These are phyloP conservation scores for Accipiter cooperii DNA, from an alignment of 2,113 vertebrate species.

Conservation along the genomic window DNA sequence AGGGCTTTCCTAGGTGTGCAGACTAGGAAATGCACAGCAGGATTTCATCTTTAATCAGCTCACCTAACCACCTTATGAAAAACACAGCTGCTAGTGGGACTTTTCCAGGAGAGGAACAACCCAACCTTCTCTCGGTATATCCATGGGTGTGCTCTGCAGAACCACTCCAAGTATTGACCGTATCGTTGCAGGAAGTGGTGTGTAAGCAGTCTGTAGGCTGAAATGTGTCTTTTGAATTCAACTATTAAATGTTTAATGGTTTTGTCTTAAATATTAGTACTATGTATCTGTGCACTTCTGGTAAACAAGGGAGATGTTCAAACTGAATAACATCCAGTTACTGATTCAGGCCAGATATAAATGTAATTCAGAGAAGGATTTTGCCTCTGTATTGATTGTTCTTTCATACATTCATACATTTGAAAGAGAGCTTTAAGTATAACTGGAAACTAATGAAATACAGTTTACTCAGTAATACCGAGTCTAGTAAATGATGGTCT, in stretches of 20 bases:
- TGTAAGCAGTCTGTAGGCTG: not conserved
- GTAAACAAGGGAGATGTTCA: not conserved
- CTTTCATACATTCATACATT: not conserved
- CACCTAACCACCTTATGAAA: not conserved
- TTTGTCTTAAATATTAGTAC: not conserved
- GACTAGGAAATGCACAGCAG: not conserved
- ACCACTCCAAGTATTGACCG: not conserved
- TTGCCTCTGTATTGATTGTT: not conserved
- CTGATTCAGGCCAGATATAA: not conserved
- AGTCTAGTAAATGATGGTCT: not conserved
- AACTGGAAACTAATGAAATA: not conserved
- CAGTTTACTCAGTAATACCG: not conserved
- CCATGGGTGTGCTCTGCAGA: not conserved
- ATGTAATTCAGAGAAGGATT: not conserved
- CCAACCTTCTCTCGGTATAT: not conserved
- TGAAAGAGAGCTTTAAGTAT: not conserved
- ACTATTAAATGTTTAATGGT: not conserved
- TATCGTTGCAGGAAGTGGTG: not conserved
- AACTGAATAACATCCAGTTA: not conserved
- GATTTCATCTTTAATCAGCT: not conserved
- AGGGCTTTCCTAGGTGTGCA: not conserved
- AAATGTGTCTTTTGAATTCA: not conserved
- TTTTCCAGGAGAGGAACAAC: not conserved
- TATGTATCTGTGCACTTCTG: not conserved
- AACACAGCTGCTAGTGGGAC: not conserved